Percentiles rank a stretch among this genome's conserved stretches.
Evolutionary conservation across 2,888 invertebrate species (phyloP).

Genomic region (Drosophila nr. perissopoda): DNA sequence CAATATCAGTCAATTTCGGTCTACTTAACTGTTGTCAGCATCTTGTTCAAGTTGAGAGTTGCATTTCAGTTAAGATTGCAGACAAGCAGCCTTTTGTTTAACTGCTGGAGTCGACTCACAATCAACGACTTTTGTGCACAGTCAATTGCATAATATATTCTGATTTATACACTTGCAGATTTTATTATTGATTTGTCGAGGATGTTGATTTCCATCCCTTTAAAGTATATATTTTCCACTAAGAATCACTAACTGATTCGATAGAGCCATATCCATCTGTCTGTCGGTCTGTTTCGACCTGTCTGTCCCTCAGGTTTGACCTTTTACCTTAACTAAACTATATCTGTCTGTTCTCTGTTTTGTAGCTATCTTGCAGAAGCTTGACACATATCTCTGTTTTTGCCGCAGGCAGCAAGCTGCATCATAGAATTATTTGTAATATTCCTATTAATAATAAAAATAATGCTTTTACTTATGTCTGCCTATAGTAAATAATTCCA

Average conservation of each 20-base stretch:
- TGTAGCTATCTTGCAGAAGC: too few species aligned
- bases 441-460: not conserved
- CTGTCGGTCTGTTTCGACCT: not conserved
- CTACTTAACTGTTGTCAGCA: slow-evolving; percentile 15
- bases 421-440: not conserved
- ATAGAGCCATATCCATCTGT: not conserved
- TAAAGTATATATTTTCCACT: not conserved
- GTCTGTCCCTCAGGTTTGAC: not conserved
- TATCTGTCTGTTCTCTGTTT: too few species aligned
- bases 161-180: not conserved
- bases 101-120: not conserved
- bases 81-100: not conserved
- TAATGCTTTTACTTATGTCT: not conserved
- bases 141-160: not conserved
- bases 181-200: not conserved
- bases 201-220: not conserved
- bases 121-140: not conserved
- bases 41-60: not conserved
- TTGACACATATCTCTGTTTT: too few species aligned
- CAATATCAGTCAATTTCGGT: slow-evolving; percentile 18
- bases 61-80: slow-evolving; percentile 16
- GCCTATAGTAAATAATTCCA: not conserved
- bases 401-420: not conserved
- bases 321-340: too few species aligned
- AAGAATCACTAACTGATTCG: not conserved